Percentiles rank a stretch among this genome's conserved stretches.
phyloP scores from a whole-genome alignment of 2,888 invertebrate genomes.

The Drosophila atripex region DNA sequence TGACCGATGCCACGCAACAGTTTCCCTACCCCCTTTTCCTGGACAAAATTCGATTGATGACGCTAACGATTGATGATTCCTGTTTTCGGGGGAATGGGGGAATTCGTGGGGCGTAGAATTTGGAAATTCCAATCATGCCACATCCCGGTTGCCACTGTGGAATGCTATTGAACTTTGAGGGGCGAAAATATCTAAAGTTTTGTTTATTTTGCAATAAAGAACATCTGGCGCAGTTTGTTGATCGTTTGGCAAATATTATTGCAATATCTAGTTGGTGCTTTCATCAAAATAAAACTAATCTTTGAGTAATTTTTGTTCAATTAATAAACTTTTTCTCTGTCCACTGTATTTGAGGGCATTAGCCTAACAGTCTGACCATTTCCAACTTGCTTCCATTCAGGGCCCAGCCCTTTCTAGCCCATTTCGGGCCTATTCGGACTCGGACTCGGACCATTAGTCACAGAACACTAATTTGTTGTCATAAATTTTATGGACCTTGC shows the following conservation, averaged over 20 bases:
- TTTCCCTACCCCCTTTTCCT: conserved; percentile 20
- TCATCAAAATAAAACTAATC: background rate
- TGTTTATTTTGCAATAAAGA: background rate
- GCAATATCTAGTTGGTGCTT: background rate
- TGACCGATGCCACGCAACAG: conserved; percentile 58
- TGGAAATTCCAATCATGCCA: conserved; percentile 14
- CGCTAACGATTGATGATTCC: conserved; percentile 32
- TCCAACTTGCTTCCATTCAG: background rate
- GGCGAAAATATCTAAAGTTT: background rate
- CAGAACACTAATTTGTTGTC: conserved; percentile 51
- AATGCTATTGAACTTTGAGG: background rate
- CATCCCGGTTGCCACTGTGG: conserved; percentile 35
- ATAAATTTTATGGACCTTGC: conserved; percentile 57
- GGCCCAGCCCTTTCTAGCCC: conserved; percentile 11
- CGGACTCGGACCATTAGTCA: conserved; percentile 32
- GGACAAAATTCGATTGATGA: conserved; percentile 52
- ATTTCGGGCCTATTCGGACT: background rate
- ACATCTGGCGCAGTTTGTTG: background rate
- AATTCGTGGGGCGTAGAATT: conserved; percentile 30
- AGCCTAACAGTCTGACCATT: conserved; percentile 31
- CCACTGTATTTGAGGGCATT: conserved; percentile 31
- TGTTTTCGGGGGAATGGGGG: conserved; percentile 5
- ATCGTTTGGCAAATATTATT: conserved; percentile 3
- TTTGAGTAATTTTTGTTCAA: background rate
- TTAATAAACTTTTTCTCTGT: background rate